Percentiles rank a stretch among this genome's conserved stretches.
phyloP scores from a whole-genome alignment of 2,888 invertebrate species.

The Trachelus stipa region DNA sequence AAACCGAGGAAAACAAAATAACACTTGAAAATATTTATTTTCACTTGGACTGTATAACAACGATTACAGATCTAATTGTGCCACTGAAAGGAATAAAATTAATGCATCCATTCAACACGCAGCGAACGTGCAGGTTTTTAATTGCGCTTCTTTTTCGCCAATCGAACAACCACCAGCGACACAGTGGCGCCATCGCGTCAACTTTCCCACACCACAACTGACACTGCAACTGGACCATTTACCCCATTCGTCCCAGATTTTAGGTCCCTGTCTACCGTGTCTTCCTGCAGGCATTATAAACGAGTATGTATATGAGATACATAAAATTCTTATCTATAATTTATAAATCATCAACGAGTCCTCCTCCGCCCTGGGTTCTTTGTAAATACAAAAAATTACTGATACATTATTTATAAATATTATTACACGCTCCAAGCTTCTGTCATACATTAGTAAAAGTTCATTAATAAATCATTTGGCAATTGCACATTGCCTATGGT shows the following conservation, averaged over 20 bases:
- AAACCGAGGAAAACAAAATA: not conserved
- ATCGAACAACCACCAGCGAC: constrained; percentile 65
- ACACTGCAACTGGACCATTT: constrained; percentile 68
- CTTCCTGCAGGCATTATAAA: constrained; percentile 10
- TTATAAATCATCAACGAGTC: not conserved
- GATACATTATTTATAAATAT: too few species aligned
- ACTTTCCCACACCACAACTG: constrained; percentile 67
- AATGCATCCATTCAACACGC: constrained; percentile 51
- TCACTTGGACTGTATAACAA: not conserved
- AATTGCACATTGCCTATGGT: not conserved
- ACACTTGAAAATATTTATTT: not conserved
- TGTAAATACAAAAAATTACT: too few species aligned
- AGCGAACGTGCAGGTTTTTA: constrained; percentile 66
- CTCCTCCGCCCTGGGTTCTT: too few species aligned
- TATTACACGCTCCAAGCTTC: too few species aligned
- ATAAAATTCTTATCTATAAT: not conserved
- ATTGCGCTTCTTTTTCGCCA: constrained; percentile 69
- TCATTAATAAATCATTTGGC: not conserved
- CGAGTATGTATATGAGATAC: not conserved
- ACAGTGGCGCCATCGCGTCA: constrained; percentile 68
- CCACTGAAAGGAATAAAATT: not conserved
- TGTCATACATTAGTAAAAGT: too few species aligned
- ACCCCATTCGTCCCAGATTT: constrained; percentile 68
- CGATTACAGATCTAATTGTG: not conserved
- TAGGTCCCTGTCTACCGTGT: constrained; percentile 42